phyloP scores from a whole-genome alignment of 2,797 vertebrate genomes.

The Adelosebastes latens region DNA sequence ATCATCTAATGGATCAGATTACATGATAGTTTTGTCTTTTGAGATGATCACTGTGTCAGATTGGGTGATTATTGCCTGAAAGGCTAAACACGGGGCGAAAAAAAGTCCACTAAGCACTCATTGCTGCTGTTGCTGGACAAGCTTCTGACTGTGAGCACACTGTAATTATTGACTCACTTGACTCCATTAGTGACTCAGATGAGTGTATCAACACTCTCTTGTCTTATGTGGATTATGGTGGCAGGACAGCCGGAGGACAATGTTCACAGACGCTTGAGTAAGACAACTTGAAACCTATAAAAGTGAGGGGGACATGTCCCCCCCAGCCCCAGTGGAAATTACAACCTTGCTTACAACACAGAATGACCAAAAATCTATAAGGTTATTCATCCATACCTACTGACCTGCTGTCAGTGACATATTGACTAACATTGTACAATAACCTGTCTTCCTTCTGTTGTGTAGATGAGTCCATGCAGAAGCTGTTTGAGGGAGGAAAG shows the following conservation, averaged over 20 bases:
- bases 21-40: not conserved
- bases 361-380: not conserved
- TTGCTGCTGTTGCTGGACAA: not conserved
- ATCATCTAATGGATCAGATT: not conserved
- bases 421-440: too few relatives aligned
- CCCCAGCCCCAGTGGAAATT: not conserved
- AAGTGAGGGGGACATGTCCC: not conserved
- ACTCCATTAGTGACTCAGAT: not conserved
- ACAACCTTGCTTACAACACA: not conserved
- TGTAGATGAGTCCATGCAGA: conserved; percentile 98
- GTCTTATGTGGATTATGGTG: not conserved
- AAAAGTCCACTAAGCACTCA: not conserved
- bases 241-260: not conserved
- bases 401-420: not conserved
- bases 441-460: not conserved
- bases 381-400: not conserved
- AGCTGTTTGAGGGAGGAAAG: conserved; percentile 96
- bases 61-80: not conserved
- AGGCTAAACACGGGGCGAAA: not conserved
- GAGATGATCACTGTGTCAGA: not conserved
- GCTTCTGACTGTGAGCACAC: not conserved
- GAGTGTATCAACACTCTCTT: not conserved
- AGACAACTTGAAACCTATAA: not conserved
- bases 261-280: not conserved
- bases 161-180: not conserved